These are phyloP conservation scores for Apomyelois bistriatella DNA, from an alignment of 2,888 invertebrate species.

Conservation along the genomic window DNA sequence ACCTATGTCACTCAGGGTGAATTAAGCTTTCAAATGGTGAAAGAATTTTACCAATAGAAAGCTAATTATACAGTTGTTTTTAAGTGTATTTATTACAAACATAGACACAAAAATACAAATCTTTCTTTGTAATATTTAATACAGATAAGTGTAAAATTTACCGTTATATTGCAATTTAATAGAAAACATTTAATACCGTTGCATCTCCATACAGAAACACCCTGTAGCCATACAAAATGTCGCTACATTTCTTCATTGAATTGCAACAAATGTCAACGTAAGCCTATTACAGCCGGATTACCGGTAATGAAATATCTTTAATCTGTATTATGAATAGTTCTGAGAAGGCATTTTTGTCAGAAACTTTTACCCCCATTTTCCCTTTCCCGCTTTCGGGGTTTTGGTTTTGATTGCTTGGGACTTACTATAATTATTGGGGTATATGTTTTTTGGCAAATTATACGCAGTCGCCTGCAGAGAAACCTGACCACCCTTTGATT, in stretches of 20 bases:
- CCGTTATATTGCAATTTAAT: background rate
- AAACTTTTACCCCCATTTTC: conserved; percentile 8
- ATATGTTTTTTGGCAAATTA: too few species aligned
- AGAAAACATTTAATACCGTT: background rate
- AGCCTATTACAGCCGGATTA: conserved; percentile 73
- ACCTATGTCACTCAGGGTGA: too few species aligned
- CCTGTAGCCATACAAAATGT: conserved; percentile 1
- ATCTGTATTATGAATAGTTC: conserved; percentile 60
- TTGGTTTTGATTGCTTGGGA: conserved; percentile 24
- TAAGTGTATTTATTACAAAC: too few species aligned
- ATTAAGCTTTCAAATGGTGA: too few species aligned
- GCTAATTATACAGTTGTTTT: too few species aligned
- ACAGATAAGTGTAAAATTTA: too few species aligned
- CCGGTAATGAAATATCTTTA: conserved; percentile 77
- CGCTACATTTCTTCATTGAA: conserved; percentile 16
- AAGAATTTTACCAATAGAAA: too few species aligned
- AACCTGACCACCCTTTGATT: too few species aligned
- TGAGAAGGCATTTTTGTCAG: conserved; percentile 23
- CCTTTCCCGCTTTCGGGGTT: conserved; percentile 17
- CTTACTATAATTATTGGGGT: background rate
- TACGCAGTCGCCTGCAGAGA: too few species aligned
- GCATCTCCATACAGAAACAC: conserved; percentile 5
- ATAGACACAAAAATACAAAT: too few species aligned
- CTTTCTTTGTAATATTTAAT: too few species aligned
- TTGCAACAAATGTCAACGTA: conserved; percentile 72